Evolutionary conservation across 2,888 invertebrate species (phyloP).

Genomic region (Plebejus melissa): DNA sequence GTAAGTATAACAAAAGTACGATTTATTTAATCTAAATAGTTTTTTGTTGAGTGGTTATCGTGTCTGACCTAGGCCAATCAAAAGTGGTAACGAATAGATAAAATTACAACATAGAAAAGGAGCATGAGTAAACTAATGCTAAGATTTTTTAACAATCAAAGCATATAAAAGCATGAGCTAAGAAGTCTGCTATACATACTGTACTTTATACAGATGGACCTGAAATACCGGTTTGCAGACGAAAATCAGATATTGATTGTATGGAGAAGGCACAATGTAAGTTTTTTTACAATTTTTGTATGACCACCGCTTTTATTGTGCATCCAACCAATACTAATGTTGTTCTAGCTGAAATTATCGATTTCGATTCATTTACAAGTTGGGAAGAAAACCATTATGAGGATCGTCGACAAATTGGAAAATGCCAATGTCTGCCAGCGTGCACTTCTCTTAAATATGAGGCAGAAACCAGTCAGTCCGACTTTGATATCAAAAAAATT

Average conservation of each 20-base stretch:
- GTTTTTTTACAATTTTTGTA: background rate
- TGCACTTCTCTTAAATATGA: conserved; percentile 28
- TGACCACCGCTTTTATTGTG: background rate
- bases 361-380: background rate
- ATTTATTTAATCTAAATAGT: background rate
- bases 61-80: no score
- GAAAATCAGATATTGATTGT: conserved; percentile 9
- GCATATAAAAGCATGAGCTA: no score
- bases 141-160: no score
- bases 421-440: conserved; percentile 26
- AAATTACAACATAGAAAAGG: no score
- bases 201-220: conserved; percentile 20
- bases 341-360: conserved; percentile 1
- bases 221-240: conserved; percentile 18
- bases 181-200: background rate
- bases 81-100: no score
- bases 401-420: conserved; percentile 12
- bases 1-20: conserved; percentile 41
- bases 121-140: no score
- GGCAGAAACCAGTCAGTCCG: conserved; percentile 27
- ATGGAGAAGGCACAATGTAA: conserved; percentile 23
- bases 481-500: conserved; percentile 24
- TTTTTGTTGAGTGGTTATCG: no score
- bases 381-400: conserved; percentile 5
- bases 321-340: background rate